A percentile compares a stretch with the other conserved stretches of the same genome.
Conservation (phyloP, 2,113 vertebrate genomes). For the Dissostichus mawsoni region DNA sequence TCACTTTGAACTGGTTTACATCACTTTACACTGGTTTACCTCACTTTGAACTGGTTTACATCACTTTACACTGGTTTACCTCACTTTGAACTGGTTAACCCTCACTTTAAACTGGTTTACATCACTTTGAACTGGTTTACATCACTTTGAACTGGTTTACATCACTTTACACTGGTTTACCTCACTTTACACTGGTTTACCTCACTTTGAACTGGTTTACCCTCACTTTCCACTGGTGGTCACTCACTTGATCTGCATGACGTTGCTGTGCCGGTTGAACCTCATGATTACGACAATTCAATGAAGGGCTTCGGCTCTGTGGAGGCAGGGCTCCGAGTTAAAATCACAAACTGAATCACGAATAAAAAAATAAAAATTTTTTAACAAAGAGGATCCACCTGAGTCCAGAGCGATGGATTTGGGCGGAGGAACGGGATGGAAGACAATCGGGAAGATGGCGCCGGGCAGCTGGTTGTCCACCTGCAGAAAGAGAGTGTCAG, state of each 20-base stretch:
- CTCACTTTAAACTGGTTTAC: no score
- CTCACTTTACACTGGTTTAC: no score
- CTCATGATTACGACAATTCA: slow-evolving; percentile 94
- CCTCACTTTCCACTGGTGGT: not conserved
- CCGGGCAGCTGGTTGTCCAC: slow-evolving; percentile 96
- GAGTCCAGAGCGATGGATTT: slow-evolving; percentile 96
- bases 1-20: no score
- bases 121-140: no score
- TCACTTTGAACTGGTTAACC: not conserved
- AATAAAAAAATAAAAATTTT: no score
- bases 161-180: no score
- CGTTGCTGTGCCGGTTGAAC: slow-evolving; percentile 95
- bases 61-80: no score
- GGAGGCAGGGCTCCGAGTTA: not conserved
- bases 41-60: not conserved
- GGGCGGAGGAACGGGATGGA: slow-evolving; percentile 96
- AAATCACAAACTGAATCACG: not conserved
- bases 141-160: no score
- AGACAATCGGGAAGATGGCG: slow-evolving; percentile 94
- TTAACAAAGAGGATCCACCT: slow-evolving; percentile 80
- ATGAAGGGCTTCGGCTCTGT: slow-evolving; percentile 97
- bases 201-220: not conserved
- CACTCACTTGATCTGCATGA: slow-evolving; percentile 97
- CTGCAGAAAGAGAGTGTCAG: slow-evolving; percentile 69
- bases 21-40: no score